Conservation (phyloP, 2,888 invertebrate species). For the Orchesellides sinensis region DNA sequence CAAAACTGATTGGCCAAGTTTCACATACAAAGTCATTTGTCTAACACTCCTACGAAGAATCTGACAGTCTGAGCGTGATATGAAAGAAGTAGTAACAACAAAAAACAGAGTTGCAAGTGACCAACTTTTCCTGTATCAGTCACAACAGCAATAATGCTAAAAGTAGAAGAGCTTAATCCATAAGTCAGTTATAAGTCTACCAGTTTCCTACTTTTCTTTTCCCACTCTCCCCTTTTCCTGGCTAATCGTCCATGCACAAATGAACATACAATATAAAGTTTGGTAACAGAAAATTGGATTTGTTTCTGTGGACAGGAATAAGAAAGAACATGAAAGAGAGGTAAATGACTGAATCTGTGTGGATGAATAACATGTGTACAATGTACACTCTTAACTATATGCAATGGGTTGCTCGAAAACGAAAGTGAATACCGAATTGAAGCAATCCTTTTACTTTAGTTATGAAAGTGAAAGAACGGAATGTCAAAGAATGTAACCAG, state of each 20-base stretch:
- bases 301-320: constrained; percentile 53
- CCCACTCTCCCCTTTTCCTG: constrained; percentile 42
- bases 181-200: constrained; percentile 17
- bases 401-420: neutral
- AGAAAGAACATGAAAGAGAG: constrained; percentile 31
- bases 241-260: constrained; percentile 66
- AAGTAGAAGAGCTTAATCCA: constrained; percentile 29
- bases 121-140: constrained; percentile 48
- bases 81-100: constrained; percentile 44
- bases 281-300: constrained; percentile 52
- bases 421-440: neutral
- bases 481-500: constrained; percentile 51
- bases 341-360: neutral
- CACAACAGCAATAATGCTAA: constrained; percentile 31
- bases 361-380: neutral
- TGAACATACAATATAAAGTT: constrained; percentile 47
- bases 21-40: constrained; percentile 54
- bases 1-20: constrained; percentile 57
- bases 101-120: constrained; percentile 34
- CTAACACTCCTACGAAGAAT: constrained; percentile 44
- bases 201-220: neutral
- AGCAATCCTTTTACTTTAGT: neutral
- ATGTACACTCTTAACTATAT: neutral
- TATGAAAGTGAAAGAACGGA: constrained; percentile 45
- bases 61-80: constrained; percentile 60